Evolutionary conservation across 37 sponge, comb jelly and placozoan genomes (phyloP), one percentile per base, ranked within the genome.

Genomic region (Dysidea cf. avara): DNA sequence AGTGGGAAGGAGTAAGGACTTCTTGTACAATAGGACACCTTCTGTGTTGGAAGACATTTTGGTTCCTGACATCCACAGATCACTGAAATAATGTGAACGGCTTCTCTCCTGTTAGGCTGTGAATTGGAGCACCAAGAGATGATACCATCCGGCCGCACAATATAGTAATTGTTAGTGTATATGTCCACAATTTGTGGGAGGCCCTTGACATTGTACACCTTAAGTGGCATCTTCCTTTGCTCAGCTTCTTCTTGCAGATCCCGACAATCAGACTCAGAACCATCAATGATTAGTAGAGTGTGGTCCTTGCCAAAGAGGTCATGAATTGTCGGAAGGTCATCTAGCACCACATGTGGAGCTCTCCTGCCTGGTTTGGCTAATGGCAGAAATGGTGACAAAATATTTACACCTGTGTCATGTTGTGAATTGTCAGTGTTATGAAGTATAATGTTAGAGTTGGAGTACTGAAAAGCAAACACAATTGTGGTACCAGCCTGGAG

Each of bases 141-240:
- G 40, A 83, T 64, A 14, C 86, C 82, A 56, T 91, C 92, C 7
- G 92, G 87, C 32, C 92, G 87, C 25, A 91, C 61, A 26, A 91
- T 60, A 61, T 86, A 91, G 52, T 79, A 91, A 32, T 82, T 76
- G 46, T 77, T 76, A 60, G 72, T 58, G 64, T 85, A 91, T 2
- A 70, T 17, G 38, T 37, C 43, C 29, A 64, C 25, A 4, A 88
- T 52, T 51, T 88, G 79, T 7, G 89, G 64, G 20, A 68, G 52
- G 5, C 43, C 39, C 1, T 74, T 69, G 56, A 52, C 72, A 17
- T 49, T 26, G 13, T 59, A 22, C 2, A 51, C 71, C 7, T 73
- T 34, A 17, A 82, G 55, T 11, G 83, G 80, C 16, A 88, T 56
- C 1, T 58, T 62, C 37, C 76, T 65, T n/a, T 56, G 51, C 21